Conservation (phyloP, 1,140 invertebrate species). For the Orchesella cincta region DNA sequence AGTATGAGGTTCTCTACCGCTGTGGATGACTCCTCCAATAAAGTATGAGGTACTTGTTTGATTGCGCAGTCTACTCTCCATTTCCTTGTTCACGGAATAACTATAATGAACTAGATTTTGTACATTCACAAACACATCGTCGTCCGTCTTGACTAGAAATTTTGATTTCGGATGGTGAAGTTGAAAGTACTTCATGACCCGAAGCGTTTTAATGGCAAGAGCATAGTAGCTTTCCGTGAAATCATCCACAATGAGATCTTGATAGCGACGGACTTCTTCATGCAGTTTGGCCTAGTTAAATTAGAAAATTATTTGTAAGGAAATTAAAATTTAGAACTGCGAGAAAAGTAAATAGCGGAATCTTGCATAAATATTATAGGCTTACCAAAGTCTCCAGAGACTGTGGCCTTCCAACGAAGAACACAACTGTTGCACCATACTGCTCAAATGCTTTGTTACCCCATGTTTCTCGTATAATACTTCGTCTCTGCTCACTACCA, state of each 20-base stretch:
- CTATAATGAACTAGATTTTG: slow-evolving; percentile 26
- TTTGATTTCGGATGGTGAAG: slow-evolving; percentile 25
- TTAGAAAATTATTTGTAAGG: neutral
- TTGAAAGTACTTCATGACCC: slow-evolving; percentile 40
- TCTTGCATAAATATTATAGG: neutral
- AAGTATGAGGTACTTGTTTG: neutral
- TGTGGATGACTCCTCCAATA: slow-evolving; percentile 36
- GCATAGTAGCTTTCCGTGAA: slow-evolving; percentile 40
- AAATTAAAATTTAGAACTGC: neutral
- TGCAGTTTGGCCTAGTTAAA: slow-evolving; percentile 13
- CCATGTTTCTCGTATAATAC: slow-evolving; percentile 38
- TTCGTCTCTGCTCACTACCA: slow-evolving; percentile 23
- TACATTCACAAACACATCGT: slow-evolving; percentile 40
- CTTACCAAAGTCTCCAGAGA: slow-evolving; percentile 4
- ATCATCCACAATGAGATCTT: slow-evolving; percentile 41
- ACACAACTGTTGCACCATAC: slow-evolving; percentile 30
- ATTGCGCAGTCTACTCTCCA: neutral
- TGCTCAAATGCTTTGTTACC: slow-evolving; percentile 19
- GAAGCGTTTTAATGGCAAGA: slow-evolving; percentile 39
- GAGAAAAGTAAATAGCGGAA: neutral
- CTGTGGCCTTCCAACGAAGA: slow-evolving; percentile 35
- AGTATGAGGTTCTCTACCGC: slow-evolving; percentile 33
- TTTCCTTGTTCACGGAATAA: neutral
- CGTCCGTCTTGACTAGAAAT: slow-evolving; percentile 39
- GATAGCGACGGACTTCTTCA: slow-evolving; percentile 11